A percentile compares a stretch with the other conserved stretches of the same genome.
Evolutionary conservation across 2,888 invertebrate genomes (phyloP).

Genomic region (Lordiphosa fenestrarum): DNA sequence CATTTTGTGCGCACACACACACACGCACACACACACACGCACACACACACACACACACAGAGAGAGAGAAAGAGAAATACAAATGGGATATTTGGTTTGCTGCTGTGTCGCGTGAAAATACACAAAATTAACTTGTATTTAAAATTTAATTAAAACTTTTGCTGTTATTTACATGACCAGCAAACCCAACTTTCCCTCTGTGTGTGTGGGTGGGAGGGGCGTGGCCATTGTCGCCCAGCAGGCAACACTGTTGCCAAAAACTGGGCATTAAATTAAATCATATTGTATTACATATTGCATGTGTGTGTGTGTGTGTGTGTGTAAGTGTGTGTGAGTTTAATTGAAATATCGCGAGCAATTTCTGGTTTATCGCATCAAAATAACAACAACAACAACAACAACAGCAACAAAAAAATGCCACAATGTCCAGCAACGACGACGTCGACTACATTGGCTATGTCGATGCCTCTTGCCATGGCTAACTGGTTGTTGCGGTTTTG

Average conservation of each 20-base stretch:
- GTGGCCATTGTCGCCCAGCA: neutral
- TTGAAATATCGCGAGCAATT: slow-evolving; percentile 60
- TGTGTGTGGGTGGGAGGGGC: neutral
- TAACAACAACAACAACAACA: neutral
- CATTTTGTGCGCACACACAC: slow-evolving; percentile 48
- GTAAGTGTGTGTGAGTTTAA: slow-evolving; percentile 47
- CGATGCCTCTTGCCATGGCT: slow-evolving; percentile 35
- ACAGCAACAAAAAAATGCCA: neutral
- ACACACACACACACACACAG: slow-evolving; percentile 15
- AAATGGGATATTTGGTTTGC: slow-evolving; percentile 12
- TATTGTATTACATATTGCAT: slow-evolving; percentile 46
- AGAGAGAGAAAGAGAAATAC: slow-evolving; percentile 18
- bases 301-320: neutral
- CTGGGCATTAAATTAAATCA: slow-evolving; percentile 60
- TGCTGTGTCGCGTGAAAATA: slow-evolving; percentile 51
- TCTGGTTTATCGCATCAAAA: slow-evolving; percentile 56
- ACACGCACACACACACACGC: slow-evolving; percentile 16
- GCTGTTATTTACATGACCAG: slow-evolving; percentile 59
- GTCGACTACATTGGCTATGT: slow-evolving; percentile 6
- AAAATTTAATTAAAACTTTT: slow-evolving; percentile 74
- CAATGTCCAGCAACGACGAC: slow-evolving; percentile 4
- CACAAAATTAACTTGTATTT: slow-evolving; percentile 74
- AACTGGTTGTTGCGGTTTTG: slow-evolving; percentile 69
- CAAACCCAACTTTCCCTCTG: slow-evolving; percentile 29
- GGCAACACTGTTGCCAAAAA: slow-evolving; percentile 32